Evolutionary conservation across 2,888 invertebrate species (phyloP).

Genomic region (Carterocephalus palaemon): DNA sequence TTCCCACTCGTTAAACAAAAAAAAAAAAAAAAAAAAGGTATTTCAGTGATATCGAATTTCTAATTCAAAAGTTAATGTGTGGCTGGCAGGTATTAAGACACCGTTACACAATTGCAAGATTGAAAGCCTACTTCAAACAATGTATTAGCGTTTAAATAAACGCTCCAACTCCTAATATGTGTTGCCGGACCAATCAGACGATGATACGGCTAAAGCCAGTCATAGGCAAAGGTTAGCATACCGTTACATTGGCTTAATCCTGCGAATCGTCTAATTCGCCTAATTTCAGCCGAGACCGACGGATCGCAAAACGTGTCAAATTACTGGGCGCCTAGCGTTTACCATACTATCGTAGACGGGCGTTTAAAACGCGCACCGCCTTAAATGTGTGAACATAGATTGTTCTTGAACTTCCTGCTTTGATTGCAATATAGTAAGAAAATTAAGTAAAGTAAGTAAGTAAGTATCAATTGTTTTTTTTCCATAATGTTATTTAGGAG

Average conservation of each 20-base stretch:
- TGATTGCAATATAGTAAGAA: no score
- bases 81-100: no score
- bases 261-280: constrained; percentile 37
- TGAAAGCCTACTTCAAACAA: background rate
- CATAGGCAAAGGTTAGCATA: constrained; percentile 16
- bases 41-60: no score
- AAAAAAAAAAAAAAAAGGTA: no score
- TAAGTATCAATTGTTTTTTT: no score
- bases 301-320: constrained; percentile 48
- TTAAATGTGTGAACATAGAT: no score
- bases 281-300: constrained; percentile 51
- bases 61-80: no score
- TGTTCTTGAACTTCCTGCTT: no score
- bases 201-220: background rate
- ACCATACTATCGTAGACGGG: constrained; percentile 25
- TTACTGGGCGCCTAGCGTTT: constrained; percentile 36
- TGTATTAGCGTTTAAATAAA: background rate
- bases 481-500: no score
- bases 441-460: no score
- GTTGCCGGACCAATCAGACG: constrained; percentile 1
- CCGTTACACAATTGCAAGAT: background rate
- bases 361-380: constrained; percentile 27
- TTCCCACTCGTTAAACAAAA: no score
- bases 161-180: constrained; percentile 1
- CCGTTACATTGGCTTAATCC: constrained; percentile 29